These are phyloP conservation scores for Sebastes oblongus DNA, from an alignment of 2,797 vertebrate species.

Conservation along the genomic window DNA sequence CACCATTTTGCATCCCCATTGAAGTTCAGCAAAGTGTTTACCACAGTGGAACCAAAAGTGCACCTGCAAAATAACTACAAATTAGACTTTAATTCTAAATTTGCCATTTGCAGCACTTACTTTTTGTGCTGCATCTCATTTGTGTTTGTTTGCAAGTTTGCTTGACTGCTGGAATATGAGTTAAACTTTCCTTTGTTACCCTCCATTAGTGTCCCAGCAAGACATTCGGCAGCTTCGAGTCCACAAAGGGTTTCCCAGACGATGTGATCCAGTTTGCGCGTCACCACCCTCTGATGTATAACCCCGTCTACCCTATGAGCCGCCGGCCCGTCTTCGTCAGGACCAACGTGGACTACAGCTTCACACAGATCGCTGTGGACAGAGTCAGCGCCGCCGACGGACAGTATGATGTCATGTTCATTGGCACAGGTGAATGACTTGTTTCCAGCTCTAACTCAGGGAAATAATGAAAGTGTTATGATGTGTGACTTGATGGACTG, in stretches of 20 bases:
- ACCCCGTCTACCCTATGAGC: constrained; percentile 88
- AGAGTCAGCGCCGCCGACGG: constrained; percentile 89
- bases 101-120: neutral
- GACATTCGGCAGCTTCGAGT: constrained; percentile 96
- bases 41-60: neutral
- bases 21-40: neutral
- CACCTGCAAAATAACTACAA: neutral
- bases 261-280: constrained; percentile 97
- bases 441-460: neutral
- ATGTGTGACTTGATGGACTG: neutral
- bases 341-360: constrained; percentile 88
- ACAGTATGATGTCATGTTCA: constrained; percentile 94
- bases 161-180: neutral
- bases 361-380: constrained; percentile 91
- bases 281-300: constrained; percentile 97
- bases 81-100: neutral
- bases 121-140: neutral
- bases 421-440: constrained; percentile 88
- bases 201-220: constrained; percentile 93
- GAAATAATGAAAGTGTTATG: no score
- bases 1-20: neutral
- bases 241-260: constrained; percentile 97
- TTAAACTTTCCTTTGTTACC: neutral
- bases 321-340: constrained; percentile 90
- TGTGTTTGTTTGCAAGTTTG: neutral